Evolutionary conservation across 2,113 vertebrate species (phyloP).

Genomic region (Tragelaphus strepsiceros): DNA sequence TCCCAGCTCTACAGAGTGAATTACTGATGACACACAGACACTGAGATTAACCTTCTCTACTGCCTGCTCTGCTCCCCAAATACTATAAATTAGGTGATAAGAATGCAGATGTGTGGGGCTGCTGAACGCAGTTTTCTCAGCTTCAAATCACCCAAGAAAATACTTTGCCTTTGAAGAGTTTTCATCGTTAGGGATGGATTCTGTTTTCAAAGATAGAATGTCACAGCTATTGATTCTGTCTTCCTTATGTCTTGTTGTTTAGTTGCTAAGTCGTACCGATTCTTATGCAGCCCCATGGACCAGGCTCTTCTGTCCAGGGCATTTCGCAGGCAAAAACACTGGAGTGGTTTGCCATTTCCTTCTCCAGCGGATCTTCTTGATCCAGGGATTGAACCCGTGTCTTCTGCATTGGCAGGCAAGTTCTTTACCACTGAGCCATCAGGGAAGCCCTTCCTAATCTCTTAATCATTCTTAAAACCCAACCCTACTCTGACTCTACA

Average conservation of each 20-base stretch:
- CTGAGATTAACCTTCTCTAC: background rate
- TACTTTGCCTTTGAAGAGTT: background rate
- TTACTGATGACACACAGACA: background rate
- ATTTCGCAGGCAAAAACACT: background rate
- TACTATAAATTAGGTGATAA: background rate
- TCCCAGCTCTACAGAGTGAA: background rate
- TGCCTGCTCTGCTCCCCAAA: background rate
- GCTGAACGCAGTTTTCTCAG: background rate
- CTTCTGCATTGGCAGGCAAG: background rate
- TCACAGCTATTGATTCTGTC: background rate
- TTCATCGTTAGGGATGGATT: background rate
- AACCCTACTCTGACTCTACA: background rate
- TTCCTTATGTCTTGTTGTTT: background rate
- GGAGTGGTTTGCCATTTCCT: background rate
- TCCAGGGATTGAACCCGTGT: background rate
- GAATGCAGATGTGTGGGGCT: background rate
- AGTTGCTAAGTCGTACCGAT: fast-evolving
- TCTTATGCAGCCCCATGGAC: background rate
- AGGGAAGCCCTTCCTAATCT: background rate
- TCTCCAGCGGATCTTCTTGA: background rate
- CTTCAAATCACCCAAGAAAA: background rate
- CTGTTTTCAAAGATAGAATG: background rate
- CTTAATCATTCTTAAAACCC: background rate
- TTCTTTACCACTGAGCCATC: background rate
- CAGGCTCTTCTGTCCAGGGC: background rate